Evolutionary conservation across 35 echinoderm and acorn worm species (phyloP).

Genomic region (Lytechinus variegatus): DNA sequence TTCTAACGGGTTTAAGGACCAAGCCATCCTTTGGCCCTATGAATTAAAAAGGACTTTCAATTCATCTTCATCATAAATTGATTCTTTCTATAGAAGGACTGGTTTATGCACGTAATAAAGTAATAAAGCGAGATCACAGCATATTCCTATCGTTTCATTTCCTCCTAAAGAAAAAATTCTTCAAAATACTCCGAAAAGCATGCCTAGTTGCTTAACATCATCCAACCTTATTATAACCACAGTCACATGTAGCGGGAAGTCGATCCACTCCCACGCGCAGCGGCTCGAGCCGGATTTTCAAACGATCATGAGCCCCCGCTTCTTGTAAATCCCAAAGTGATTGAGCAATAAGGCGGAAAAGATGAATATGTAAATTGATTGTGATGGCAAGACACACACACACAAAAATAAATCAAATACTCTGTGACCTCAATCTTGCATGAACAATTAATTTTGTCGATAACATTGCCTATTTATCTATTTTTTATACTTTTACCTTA

Average conservation of each 20-base stretch:
- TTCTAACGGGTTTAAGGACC: too few species aligned
- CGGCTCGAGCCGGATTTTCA: not conserved
- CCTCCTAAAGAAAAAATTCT: too few species aligned
- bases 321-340: not conserved
- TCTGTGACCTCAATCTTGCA: not conserved
- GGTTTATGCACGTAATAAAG: too few species aligned
- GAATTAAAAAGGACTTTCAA: too few species aligned
- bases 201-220: not conserved
- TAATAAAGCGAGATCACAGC: too few species aligned
- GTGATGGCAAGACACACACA: not conserved
- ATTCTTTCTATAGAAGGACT: too few species aligned
- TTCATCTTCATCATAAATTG: too few species aligned
- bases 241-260: not conserved
- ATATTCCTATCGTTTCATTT: too few species aligned
- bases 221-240: not conserved
- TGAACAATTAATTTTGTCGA: not conserved
- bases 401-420: not conserved
- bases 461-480: not conserved
- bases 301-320: not conserved
- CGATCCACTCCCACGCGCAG: not conserved
- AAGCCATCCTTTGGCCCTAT: too few species aligned
- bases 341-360: conserved; percentile 10
- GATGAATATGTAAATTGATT: not conserved
- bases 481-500: not conserved
- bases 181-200: too few species aligned